Evolutionary conservation across 2,888 invertebrate genomes (phyloP), one percentile per base, ranked within the genome.

Genomic region (Lasioglossum oenotherae): DNA sequence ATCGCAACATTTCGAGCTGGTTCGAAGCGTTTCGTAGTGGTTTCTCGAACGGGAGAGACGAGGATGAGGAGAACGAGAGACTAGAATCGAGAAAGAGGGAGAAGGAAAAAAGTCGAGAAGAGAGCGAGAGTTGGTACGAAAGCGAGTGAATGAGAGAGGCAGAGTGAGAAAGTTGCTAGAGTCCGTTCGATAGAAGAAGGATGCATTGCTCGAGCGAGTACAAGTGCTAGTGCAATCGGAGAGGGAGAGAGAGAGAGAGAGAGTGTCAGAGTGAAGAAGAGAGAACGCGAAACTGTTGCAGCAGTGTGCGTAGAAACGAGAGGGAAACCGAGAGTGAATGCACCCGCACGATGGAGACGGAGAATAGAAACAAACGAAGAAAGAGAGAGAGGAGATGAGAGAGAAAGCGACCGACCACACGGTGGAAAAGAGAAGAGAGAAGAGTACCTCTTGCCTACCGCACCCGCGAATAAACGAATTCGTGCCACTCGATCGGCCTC

Each of bases 401-500:
- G 77, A 44, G 46, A 10, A 38, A 27, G 46, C 53, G 44, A 6
- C 46, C 46, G 64, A 6, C 16, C 8, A 2, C 16, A 2, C 6
- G 31, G 67, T 35, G 16, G 19, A 3, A 67, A 2, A 67, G 77
- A 76, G 71, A 49, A 57, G 73, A 78, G 2, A 14, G 53, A 75
- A 74, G 78, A 86, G 83, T 80, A 60, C 79, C 74, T 81, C 79
- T 84, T 82, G 82, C 82, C 82, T 86, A 81, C 79, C 82, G 82
- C 82, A 80, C 80, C 81, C 90, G 89, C 87, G 79, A 86, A 85
- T 80, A 89, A 72, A 82, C 88, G 87, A 90, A 88, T 90, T 91
- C 88, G 85, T 91, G 80, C 86, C 88, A 91, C 89, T 89, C 88
- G 89, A 92, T 91, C 91, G 93, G 92, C 93, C 92, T 93, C 93